Evolutionary conservation across 1,140 invertebrate species (phyloP).

Genomic region (Procambarus clarkii): DNA sequence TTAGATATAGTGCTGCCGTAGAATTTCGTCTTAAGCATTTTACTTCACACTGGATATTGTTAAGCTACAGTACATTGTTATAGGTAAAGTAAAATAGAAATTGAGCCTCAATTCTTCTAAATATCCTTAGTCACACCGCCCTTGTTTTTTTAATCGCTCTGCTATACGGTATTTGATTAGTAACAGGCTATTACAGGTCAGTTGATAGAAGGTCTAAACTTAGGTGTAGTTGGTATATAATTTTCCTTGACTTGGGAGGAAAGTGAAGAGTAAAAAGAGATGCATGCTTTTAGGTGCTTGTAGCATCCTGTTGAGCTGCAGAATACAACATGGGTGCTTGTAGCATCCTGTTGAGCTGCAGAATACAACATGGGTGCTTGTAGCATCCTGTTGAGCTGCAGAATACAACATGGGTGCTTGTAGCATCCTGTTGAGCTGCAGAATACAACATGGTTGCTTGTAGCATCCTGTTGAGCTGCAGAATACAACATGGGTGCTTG

Average conservation of each 20-base stretch:
- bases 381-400: too few relatives aligned
- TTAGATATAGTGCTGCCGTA: background rate
- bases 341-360: too few relatives aligned
- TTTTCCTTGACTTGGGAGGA: background rate
- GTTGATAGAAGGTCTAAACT: background rate
- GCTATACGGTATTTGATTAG: background rate
- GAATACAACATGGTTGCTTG: too few relatives aligned
- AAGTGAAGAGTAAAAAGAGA: background rate
- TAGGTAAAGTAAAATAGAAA: background rate
- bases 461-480: too few relatives aligned
- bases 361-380: too few relatives aligned
- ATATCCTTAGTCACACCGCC: background rate
- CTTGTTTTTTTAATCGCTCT: background rate
- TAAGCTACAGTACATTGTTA: background rate
- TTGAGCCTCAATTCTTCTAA: background rate
- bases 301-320: conserved; percentile 23
- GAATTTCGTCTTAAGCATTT: background rate
- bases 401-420: too few relatives aligned
- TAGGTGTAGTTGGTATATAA: background rate
- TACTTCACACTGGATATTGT: background rate
- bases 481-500: too few relatives aligned
- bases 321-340: background rate
- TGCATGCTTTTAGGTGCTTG: conserved; percentile 18
- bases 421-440: too few relatives aligned
- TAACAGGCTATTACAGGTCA: background rate